Evolutionary conservation across 2,797 vertebrate genomes (phyloP), one percentile per base, ranked within the genome.

Genomic region (Mus minutoides): DNA sequence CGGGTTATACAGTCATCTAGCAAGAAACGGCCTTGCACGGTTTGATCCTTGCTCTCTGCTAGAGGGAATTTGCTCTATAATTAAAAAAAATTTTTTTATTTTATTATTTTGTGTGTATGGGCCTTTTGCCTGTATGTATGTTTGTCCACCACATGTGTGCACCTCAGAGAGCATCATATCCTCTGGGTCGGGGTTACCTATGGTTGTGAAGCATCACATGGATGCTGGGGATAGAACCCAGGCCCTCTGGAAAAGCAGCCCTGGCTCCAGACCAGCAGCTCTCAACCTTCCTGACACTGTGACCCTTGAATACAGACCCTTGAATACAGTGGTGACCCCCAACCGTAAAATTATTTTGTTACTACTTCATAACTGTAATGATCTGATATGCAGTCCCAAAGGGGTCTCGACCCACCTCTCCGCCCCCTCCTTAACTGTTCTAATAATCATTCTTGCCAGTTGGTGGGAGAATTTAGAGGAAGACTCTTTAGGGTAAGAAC

Each of bases 1-100:
- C 54, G 40, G 0, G 0, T 7, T 29, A 58, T 2, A 24, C 11
- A 0, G 67, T 46, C 64, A 34, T 6, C 26, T 60, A 76, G 79
- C 76, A 3, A 0, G 2, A 62, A 52, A 24, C 73, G 26, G 40
- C 69, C 34, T 1, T 24, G 85, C 8, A 17, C 2, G 24, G 52
- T 40, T 62, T n/a, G 73, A 60, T 86, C 19, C 19, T 40, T 19
- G 54, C n/a, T 76, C 54, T 75, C 52, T 58, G 86, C 5, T 40
- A 43, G 67, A 83, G 56, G 86, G n/a, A 3, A 88, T 94, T 34
- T 78, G 46, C 67, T 40, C 52, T 77, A 14, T 56, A 43, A n/a
- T 76, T 29, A 26, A 29, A n/a, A 54, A 34, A 54, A 46, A 31
- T 62, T 9, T 54, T 19, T 40, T 67, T 8, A 62, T 46, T 67